Base-by-base conservation (phyloP, 2,888 invertebrate genomes). In the Corythucha ciliata region DNA sequence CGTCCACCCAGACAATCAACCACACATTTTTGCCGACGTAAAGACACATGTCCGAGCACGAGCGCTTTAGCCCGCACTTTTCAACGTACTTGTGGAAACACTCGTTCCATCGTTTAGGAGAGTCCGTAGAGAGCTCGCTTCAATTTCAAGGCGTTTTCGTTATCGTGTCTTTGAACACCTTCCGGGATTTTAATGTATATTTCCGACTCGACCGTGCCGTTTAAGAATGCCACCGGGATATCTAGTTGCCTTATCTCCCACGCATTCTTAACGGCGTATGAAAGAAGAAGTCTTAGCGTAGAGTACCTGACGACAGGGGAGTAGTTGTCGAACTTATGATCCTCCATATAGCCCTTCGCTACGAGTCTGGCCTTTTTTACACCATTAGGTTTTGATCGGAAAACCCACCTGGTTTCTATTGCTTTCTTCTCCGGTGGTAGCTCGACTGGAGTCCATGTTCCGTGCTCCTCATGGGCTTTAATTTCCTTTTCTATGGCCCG, bases 301-400 rank as follows among this genome's bases (percentile, higher is more conserved):
- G 40, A 4, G 4, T 5, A 5, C 12, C 40, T 40, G 4, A 25
- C 40, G 8, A 40, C 40, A 4, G 40, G 40, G 3, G 40, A 2
- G 14, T 40, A 40, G 2, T n/a, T n/a, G n/a, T n/a, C n/a, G n/a
- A n/a, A 8, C 5, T 39, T 20, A 21, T 5, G 12, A 24, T 21
- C 12, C 12, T 40, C 18, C n/a, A 46, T 49, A 46, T 55, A 57
- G 20, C 54, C 54, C 37, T 49, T 48, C 18, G 57, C 52, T 2
- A 56, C 54, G 2, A 56, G 37, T 18, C 56, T 16, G 2, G 54
- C 54, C 33, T 54, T 57, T 26, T 55, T 54, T 2, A 48, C 39
- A 4, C 47, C 49, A 33, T 57, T 49, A n/a, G 39, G 44, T 49
- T 53, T 54, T 10, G 36, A 37, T 16, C 25, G 36, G 36, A 52